Evolutionary conservation across 2,888 invertebrate genomes (phyloP), one percentile per base, ranked within the genome.

Genomic region (Eupeodes latifasciatus): DNA sequence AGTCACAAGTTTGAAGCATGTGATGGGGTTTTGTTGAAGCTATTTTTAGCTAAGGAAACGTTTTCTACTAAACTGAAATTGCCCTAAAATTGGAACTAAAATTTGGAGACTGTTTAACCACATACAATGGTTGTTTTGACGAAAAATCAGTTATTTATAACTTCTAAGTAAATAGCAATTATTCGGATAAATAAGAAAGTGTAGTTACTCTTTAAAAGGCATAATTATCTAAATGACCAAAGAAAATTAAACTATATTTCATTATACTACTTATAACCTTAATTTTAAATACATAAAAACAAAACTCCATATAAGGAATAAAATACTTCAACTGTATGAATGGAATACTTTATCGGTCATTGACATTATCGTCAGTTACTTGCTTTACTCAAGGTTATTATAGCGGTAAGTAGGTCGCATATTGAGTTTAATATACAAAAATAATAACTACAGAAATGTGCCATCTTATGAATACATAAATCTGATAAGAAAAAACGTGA

Each of bases 371-470:
- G 40, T 55, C 12, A 40, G 19, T 40, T 27, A 27, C 27, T 27
- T 44, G 14, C 53, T 67, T 40, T 14, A 19, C 55, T 71, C 55
- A 71, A 71, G 71, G 71, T 40, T 71, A 55, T 5, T 71, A 7
- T 71, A 40, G 44, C 40, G 44, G 1, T 71, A 55, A 55, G 55
- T 71, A 55, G 71, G 55, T 71, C 55, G 71, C 71, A 55, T 40
- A 53, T 40, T 69, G 53, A 69, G 7, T 53, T 1, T 27, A 2
- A 27, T 27, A 27, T 27, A 27, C 2, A 27, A 27, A 27, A 69
- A 36, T 40, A 51, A 34, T 6, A 40, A 7, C 40, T 40, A 7
- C 6, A 40, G 5, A 67, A 53, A 27, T 3, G 67, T 40, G 12
- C 34, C 49, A 34, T 71, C 55, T 55, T 40, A 9, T 71, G 69